Percentiles rank a stretch among this genome's conserved stretches.
Evolutionary conservation across 1,140 invertebrate genomes (phyloP).

Genomic region (Frieseomelitta varia): DNA sequence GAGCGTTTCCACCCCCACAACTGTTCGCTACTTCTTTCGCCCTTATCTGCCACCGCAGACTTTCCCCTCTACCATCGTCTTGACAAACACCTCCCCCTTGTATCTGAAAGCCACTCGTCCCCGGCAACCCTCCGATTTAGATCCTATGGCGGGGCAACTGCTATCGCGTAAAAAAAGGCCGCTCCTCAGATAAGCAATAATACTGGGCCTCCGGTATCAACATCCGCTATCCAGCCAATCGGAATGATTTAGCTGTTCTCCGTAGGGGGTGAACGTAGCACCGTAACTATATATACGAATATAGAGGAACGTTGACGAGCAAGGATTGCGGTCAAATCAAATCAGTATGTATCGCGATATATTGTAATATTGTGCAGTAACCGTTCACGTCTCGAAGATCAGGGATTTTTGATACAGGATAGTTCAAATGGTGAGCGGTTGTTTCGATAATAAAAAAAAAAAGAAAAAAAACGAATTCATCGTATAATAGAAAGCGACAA

Average conservation of each 20-base stretch:
- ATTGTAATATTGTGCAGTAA: too few species aligned
- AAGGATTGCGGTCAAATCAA: too few species aligned
- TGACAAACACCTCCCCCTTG: conserved; percentile 75
- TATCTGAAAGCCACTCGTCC: conserved; percentile 71
- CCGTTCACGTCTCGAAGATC: too few species aligned
- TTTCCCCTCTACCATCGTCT: conserved; percentile 68
- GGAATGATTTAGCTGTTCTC: conserved; percentile 28
- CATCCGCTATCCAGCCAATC: conserved; percentile 45
- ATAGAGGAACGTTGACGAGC: too few species aligned
- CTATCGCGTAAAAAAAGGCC: conserved; percentile 42
- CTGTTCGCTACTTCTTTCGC: conserved; percentile 52
- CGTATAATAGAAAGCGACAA: too few species aligned
- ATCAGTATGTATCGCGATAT: too few species aligned
- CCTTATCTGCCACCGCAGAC: conserved; percentile 79
- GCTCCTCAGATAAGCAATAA: conserved; percentile 54
- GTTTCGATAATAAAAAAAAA: too few species aligned
- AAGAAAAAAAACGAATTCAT: too few species aligned
- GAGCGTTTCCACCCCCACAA: conserved; percentile 46
- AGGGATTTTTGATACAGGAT: too few species aligned
- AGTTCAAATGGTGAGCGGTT: too few species aligned
- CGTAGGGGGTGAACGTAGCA: not conserved
- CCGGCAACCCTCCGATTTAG: conserved; percentile 66
- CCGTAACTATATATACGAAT: not conserved
- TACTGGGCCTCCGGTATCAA: conserved; percentile 42
- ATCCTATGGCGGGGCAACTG: conserved; percentile 41